A percentile compares a stretch with the other conserved stretches of the same genome.
These are phyloP conservation scores for Stegophylla sp. DNA, from an alignment of 2,888 invertebrate genomes.

Conservation along the genomic window DNA sequence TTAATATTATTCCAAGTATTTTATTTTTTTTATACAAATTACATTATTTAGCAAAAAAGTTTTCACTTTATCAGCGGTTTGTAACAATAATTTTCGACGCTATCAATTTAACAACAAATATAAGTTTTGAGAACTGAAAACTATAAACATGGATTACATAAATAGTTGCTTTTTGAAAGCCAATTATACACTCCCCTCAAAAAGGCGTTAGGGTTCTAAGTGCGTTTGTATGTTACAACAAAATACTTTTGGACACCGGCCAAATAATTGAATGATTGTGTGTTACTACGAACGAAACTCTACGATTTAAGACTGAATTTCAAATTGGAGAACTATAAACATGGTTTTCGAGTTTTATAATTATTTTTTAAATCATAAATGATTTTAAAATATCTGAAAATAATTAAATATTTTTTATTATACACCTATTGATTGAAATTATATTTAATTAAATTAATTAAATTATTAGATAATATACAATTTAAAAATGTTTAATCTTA, in stretches of 20 bases:
- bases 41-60: not conserved
- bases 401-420: too few species aligned
- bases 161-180: slow-evolving; percentile 49
- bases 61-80: not conserved
- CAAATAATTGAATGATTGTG: slow-evolving; percentile 29
- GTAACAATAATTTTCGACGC: not conserved
- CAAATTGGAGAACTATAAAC: not conserved
- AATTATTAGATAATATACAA: not conserved
- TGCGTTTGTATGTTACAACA: slow-evolving; percentile 31
- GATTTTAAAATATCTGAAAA: too few species aligned
- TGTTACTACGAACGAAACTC: slow-evolving; percentile 30
- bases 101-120: not conserved
- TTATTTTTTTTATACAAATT: not conserved
- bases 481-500: not conserved
- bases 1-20: not conserved
- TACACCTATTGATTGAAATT: too few species aligned
- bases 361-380: not conserved
- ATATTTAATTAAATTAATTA: too few species aligned
- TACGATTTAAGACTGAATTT: slow-evolving; percentile 3
- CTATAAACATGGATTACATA: not conserved
- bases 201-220: not conserved
- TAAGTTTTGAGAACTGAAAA: not conserved
- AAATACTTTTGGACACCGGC: slow-evolving; percentile 34
- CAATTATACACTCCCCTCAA: slow-evolving; percentile 45
- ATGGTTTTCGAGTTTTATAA: not conserved